These are phyloP conservation scores for Babylonia areolata DNA, from an alignment of 1,140 invertebrate species.

Conservation along the genomic window DNA sequence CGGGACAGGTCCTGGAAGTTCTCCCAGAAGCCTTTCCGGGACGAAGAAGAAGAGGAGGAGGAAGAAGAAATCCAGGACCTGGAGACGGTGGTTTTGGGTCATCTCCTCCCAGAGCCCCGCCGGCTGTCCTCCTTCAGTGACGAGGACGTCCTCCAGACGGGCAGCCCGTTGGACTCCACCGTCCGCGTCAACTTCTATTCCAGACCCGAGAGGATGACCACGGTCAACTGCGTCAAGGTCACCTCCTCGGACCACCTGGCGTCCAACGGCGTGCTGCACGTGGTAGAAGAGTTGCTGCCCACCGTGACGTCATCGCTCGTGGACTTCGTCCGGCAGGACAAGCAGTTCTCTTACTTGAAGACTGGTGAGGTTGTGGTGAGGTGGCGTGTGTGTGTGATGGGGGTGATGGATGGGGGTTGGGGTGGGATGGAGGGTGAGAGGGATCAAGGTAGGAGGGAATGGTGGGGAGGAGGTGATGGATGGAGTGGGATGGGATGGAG, in stretches of 20 bases:
- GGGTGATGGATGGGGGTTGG: too few relatives aligned
- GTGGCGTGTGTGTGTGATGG: too few relatives aligned
- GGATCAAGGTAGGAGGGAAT: too few relatives aligned
- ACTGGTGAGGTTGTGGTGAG: slow-evolving; percentile 75
- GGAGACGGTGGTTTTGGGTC: slow-evolving; percentile 67
- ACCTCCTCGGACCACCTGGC: slow-evolving; percentile 80
- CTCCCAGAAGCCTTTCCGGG: background rate
- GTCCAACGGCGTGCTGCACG: slow-evolving; percentile 79
- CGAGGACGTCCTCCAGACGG: slow-evolving; percentile 75
- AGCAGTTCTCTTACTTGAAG: slow-evolving; percentile 78
- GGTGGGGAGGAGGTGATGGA: too few relatives aligned
- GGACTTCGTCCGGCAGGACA: slow-evolving; percentile 76
- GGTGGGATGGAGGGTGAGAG: too few relatives aligned
- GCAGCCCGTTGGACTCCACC: slow-evolving; percentile 78
- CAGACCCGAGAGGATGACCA: slow-evolving; percentile 75
- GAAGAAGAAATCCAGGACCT: slow-evolving; percentile 46
- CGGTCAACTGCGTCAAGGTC: slow-evolving; percentile 82
- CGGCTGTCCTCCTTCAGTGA: slow-evolving; percentile 71
- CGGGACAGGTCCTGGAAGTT: background rate
- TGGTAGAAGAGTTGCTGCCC: slow-evolving; percentile 77
- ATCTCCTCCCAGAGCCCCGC: slow-evolving; percentile 71
- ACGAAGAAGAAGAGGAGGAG: background rate
- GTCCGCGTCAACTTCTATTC: slow-evolving; percentile 80
- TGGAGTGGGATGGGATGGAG: too few relatives aligned
- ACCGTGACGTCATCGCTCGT: slow-evolving; percentile 76